Conservation (phyloP, 2,797 vertebrate species). For the Monodelphis domestica region DNA sequence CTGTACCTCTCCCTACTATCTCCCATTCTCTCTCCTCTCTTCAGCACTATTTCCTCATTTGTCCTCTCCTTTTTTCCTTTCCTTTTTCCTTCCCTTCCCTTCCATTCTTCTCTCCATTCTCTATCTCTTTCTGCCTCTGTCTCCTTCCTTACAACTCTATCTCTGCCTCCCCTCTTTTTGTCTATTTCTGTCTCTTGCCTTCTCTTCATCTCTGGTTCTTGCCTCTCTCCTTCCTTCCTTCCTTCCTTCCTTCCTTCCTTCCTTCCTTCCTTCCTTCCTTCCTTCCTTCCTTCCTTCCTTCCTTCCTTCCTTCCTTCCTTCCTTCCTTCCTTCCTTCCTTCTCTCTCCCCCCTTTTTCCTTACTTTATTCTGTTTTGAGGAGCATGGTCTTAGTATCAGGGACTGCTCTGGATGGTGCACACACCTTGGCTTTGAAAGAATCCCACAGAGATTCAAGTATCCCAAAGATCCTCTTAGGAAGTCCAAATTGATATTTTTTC, state of each 20-base stretch:
- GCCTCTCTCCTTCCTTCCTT: too few relatives aligned
- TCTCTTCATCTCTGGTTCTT: not conserved
- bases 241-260: too few relatives aligned
- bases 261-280: not conserved
- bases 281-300: too few relatives aligned
- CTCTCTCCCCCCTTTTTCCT: not conserved
- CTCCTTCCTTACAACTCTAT: too few relatives aligned
- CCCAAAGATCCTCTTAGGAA: not conserved
- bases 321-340: not conserved
- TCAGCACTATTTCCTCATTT: not conserved
- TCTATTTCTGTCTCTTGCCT: accelerated
- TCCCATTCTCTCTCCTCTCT: not conserved
- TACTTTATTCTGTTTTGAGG: not conserved
- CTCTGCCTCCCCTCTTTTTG: not conserved
- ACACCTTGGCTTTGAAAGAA: not conserved
- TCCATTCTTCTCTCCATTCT: not conserved
- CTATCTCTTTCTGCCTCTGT: too few relatives aligned
- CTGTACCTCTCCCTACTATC: not conserved
- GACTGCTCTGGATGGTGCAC: not conserved
- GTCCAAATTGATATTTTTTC: not conserved
- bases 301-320: not conserved
- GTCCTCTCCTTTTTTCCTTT: not conserved
- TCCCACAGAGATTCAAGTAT: not conserved
- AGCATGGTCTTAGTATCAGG: not conserved
- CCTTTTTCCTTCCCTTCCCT: accelerated